Percentiles rank a stretch among this genome's conserved stretches.
Evolutionary conservation across 2,888 invertebrate species (phyloP).

Genomic region (Geotrupes spiniger): DNA sequence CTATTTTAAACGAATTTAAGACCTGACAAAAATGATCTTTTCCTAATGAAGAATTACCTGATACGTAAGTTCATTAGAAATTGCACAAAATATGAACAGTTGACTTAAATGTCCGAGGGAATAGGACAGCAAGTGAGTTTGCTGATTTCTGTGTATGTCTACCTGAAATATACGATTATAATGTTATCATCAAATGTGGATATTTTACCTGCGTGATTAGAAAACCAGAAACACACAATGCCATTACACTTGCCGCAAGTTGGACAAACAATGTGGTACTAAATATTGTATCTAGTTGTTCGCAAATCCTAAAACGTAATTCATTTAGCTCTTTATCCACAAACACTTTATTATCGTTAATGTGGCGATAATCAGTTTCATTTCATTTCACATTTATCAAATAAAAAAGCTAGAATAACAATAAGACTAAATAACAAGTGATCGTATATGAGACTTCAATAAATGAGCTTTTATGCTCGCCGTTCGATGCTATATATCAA

Average conservation of each 20-base stretch:
- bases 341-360: no score
- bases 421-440: no score
- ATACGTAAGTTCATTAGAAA: constrained; percentile 27
- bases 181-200: not conserved
- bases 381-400: no score
- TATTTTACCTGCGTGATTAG: constrained; percentile 19
- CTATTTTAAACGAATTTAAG: no score
- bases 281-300: constrained; percentile 25
- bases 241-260: constrained; percentile 25
- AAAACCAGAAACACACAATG: constrained; percentile 29
- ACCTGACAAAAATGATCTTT: not conserved
- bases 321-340: no score
- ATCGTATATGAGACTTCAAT: no score
- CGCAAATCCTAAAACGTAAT: constrained; percentile 18
- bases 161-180: not conserved
- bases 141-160: constrained; percentile 1
- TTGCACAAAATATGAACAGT: constrained; percentile 26
- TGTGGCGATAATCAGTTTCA: no score
- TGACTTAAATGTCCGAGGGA: constrained; percentile 27
- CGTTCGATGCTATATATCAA: no score
- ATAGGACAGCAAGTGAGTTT: constrained; percentile 20
- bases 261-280: constrained; percentile 24
- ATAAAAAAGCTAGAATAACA: no score
- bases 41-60: constrained; percentile 17
- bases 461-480: no score